Conservation (phyloP, 2,888 invertebrate species). For the Lasioglossum malachurum region DNA sequence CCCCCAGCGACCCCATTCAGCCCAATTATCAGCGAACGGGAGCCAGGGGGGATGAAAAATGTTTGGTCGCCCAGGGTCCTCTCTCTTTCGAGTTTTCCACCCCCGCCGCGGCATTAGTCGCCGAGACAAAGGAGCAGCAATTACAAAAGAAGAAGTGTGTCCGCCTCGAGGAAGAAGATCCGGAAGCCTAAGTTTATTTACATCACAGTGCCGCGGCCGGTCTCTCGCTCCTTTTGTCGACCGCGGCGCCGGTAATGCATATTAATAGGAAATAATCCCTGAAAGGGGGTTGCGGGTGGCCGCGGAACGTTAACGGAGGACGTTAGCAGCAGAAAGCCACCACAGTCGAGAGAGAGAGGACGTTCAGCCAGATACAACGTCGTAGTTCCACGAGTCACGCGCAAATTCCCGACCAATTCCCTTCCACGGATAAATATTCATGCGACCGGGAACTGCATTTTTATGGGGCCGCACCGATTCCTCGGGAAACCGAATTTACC, state of each 20-base stretch:
- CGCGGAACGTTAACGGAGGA: conserved; percentile 53
- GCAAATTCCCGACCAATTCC: conserved; percentile 76
- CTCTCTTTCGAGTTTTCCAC: conserved; percentile 22
- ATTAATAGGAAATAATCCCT: conserved; percentile 74
- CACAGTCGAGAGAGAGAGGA: conserved; percentile 32
- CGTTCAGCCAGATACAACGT: conserved; percentile 56
- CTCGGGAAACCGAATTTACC: background rate
- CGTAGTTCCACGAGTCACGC: conserved; percentile 51
- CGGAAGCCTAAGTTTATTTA: conserved; percentile 75
- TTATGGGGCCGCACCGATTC: conserved; percentile 10
- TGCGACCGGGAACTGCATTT: conserved; percentile 64
- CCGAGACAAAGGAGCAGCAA: conserved; percentile 67
- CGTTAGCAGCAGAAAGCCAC: conserved; percentile 49
- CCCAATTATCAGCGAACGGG: conserved; percentile 38
- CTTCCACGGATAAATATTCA: conserved; percentile 80
- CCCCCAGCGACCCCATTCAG: background rate
- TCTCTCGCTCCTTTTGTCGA: conserved; percentile 72
- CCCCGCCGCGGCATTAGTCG: conserved; percentile 55
- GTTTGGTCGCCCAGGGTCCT: conserved; percentile 30
- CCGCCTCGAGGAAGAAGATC: conserved; percentile 68
- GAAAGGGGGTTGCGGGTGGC: conserved; percentile 59
- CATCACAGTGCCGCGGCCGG: conserved; percentile 67
- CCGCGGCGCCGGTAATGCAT: conserved; percentile 67
- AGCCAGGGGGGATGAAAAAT: conserved; percentile 64
- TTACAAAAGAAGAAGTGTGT: conserved; percentile 73